phyloP scores from a whole-genome alignment of 2,797 vertebrate genomes.

The Neostethus bicornis region DNA sequence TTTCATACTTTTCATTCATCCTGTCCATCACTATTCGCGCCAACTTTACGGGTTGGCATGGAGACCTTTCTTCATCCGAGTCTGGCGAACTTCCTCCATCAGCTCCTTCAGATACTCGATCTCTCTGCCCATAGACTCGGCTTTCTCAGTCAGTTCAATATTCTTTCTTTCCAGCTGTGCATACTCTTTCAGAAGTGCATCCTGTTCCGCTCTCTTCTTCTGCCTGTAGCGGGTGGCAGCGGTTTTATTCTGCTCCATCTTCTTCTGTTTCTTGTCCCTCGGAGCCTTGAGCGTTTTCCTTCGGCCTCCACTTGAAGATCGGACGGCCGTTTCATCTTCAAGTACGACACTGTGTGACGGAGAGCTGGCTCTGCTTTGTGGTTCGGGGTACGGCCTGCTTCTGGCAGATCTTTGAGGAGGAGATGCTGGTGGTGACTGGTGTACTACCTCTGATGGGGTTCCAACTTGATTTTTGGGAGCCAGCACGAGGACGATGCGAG shows the following conservation, averaged over 20 bases:
- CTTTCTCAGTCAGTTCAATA: constrained; percentile 84
- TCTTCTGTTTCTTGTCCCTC: constrained; percentile 90
- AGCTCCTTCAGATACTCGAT: constrained; percentile 94
- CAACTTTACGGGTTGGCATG: constrained; percentile 55
- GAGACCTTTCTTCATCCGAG: constrained; percentile 74
- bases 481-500: constrained; percentile 74
- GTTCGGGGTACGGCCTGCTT: constrained; percentile 70
- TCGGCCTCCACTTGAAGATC: constrained; percentile 15
- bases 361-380: constrained; percentile 59
- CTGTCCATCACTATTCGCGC: background rate
- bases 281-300: constrained; percentile 58
- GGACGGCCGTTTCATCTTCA: constrained; percentile 43
- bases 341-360: constrained; percentile 38
- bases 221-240: constrained; percentile 93
- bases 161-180: constrained; percentile 86
- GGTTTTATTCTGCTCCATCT: constrained; percentile 98
- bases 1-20: background rate
- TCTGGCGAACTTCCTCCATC: constrained; percentile 88
- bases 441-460: constrained; percentile 15
- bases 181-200: constrained; percentile 78
- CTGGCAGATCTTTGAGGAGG: constrained; percentile 39
- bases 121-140: constrained; percentile 89
- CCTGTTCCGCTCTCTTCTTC: constrained; percentile 90
- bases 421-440: constrained; percentile 21
- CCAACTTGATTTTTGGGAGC: constrained; percentile 67